A percentile compares a stretch with the other conserved stretches of the same genome.
Evolutionary conservation across 1,140 invertebrate genomes (phyloP).

Genomic region (Dinoponera quadriceps): DNA sequence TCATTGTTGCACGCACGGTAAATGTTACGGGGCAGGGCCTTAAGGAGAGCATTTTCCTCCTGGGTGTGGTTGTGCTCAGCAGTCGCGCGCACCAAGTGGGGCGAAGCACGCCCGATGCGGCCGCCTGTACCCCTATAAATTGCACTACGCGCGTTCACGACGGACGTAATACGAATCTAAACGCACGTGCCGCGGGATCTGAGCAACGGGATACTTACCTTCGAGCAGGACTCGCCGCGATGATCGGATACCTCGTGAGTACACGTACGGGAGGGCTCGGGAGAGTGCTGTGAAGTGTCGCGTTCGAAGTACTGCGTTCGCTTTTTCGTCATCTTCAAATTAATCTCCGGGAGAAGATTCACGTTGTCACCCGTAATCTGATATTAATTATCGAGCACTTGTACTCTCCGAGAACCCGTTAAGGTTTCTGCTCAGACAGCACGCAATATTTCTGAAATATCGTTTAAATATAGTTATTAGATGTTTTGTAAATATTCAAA

Average conservation of each 20-base stretch:
- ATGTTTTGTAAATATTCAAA: no score
- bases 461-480: no score
- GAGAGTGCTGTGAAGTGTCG: neutral
- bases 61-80: slow-evolving; percentile 75
- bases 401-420: no score
- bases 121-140: slow-evolving; percentile 83
- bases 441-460: no score
- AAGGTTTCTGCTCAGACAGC: no score
- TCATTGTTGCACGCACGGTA: slow-evolving; percentile 69
- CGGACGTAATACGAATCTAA: slow-evolving; percentile 75
- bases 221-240: slow-evolving; percentile 51
- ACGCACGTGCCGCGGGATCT: slow-evolving; percentile 47
- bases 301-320: neutral
- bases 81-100: slow-evolving; percentile 78
- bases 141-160: slow-evolving; percentile 77
- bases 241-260: slow-evolving; percentile 75
- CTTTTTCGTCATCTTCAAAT: neutral
- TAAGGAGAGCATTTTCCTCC: slow-evolving; percentile 73
- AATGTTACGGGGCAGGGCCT: slow-evolving; percentile 79
- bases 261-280: slow-evolving; percentile 11
- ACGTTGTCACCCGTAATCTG: no score
- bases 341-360: no score
- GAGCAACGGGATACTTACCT: slow-evolving; percentile 21
- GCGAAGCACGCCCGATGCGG: slow-evolving; percentile 68
- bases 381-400: no score